Base-by-base conservation (phyloP, 2,888 invertebrate genomes). In the Polylopha cassiicola region DNA sequence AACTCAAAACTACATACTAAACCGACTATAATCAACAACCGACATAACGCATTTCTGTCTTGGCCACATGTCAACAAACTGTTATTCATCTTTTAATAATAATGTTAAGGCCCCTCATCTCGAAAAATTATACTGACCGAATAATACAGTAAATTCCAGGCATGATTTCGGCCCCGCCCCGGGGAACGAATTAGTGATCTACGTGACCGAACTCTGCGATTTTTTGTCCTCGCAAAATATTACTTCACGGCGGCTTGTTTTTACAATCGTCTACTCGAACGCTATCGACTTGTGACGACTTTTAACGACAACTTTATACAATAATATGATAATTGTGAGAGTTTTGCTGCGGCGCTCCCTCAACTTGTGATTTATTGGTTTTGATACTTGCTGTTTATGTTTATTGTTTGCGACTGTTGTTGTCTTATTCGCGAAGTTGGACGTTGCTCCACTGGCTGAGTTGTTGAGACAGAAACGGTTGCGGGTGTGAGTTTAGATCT, bases 271-370 rank as follows among this genome's bases (percentile, higher is more conserved):
- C 59, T 54, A 65, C 59, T 71, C 72, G 61, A 71, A 68, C 71
- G 65, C 70, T 76, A 78, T 79, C 74, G 76, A 78, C 70, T 75
- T 73, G 61, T 61, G 69, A 68, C 58, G 71, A 74, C 67, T 76
- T 76, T 73, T 75, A 80, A 81, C 73, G 74, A 67, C 67, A 60
- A 73, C 76, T 81, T 81, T 81, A 81, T 79, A 73, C 79, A 73
- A 73, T 68, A 73, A 70, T 76, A 80, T 77, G 78, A 73, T 81
- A 81, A 81, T 81, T 77, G 76, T 55, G 57, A 61, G 55, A 7
- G 7, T 31, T 9, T 21, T 27, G 11, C 15, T 15, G 28, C 17
- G 16, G 16, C 22, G 28, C 20, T 18, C 7, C 26, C 23, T 4
- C 23, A 32, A 27, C 32, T 41, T 4, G 14, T 34, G 34, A 39